These are phyloP conservation scores for Bombylius major DNA, from an alignment of 2,888 invertebrate species.

Conservation along the genomic window DNA sequence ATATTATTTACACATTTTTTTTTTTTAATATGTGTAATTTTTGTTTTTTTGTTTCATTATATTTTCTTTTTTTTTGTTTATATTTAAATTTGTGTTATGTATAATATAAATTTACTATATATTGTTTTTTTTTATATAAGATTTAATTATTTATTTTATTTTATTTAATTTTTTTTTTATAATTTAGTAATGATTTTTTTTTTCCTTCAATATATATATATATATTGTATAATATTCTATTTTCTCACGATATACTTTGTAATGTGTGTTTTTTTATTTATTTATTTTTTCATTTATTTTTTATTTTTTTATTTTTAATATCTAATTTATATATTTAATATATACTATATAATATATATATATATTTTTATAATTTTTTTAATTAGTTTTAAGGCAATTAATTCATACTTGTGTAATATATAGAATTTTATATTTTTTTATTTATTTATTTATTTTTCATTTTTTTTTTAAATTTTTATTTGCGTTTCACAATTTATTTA, in stretches of 20 bases:
- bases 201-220: not conserved
- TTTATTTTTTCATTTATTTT: not conserved
- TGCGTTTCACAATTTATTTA: not conserved
- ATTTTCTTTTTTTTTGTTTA: not conserved
- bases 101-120: not conserved
- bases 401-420: conserved; percentile 18
- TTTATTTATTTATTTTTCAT: conserved; percentile 6
- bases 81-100: not conserved
- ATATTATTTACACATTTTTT: not conserved
- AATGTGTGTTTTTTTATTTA: conserved; percentile 1
- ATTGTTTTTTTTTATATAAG: conserved; percentile 5
- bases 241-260: too few relatives aligned
- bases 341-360: not conserved
- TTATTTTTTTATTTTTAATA: conserved; percentile 5
- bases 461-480: not conserved
- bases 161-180: conserved; percentile 4
- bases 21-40: not conserved
- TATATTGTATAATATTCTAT: not conserved
- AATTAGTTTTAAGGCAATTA: conserved; percentile 17
- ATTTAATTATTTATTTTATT: not conserved
- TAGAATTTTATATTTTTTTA: conserved; percentile 10
- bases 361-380: conserved; percentile 2
- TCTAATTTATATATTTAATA: conserved; percentile 9
- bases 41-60: not conserved
- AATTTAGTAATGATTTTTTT: conserved; percentile 2